Base-by-base conservation (phyloP, 2,888 invertebrate species). In the Scaptomyza parva region DNA sequence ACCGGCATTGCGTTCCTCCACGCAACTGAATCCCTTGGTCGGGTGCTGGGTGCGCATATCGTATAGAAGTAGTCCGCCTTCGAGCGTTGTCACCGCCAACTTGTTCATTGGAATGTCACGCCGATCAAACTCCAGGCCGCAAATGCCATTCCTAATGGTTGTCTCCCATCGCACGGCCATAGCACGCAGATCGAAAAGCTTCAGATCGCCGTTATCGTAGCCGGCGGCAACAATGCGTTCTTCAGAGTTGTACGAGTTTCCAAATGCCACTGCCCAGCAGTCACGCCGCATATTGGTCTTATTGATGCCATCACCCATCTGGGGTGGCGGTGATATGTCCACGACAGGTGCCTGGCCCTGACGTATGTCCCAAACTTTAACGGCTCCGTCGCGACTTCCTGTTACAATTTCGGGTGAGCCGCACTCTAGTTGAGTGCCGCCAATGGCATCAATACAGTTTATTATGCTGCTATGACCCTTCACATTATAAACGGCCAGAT, bases 331-430 rank as follows among this genome's bases (percentile, higher is more conserved):
- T 18, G 88, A 88, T 62, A 99, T 98, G 76, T 96, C 95, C 0
- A 97, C 97, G 0, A 99, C 98, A 0, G 99, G 98, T 35, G 94
- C 94, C 48, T 95, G 95, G 89, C 96, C 96, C 91, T 98, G 98
- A 1, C 99, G 93, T 0, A 96, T 95, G 91, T 99, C 99, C 99
- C 99, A 99, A 0, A 99, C 95, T 93, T 97, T 98, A 0, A 98
- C 98, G 44, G 95, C 94, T 93, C 98, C 98, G 93, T 99, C 98
- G 91, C 97, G 93, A 76, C 98, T 96, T 5, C 98, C 98, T 5
- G 98, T 98, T 0, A 96, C 97, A 82, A 99, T 95, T 93, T 99
- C 99, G 7, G 98, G 98, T 2, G 98, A 97, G 14, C 98, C 98
- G 91, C 96, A 97, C 52, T 96, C 96, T 2, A 95, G 91, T 52